Evolutionary conservation across 2,888 invertebrate genomes (phyloP).

Genomic region (Meiosimyza decipiens): DNA sequence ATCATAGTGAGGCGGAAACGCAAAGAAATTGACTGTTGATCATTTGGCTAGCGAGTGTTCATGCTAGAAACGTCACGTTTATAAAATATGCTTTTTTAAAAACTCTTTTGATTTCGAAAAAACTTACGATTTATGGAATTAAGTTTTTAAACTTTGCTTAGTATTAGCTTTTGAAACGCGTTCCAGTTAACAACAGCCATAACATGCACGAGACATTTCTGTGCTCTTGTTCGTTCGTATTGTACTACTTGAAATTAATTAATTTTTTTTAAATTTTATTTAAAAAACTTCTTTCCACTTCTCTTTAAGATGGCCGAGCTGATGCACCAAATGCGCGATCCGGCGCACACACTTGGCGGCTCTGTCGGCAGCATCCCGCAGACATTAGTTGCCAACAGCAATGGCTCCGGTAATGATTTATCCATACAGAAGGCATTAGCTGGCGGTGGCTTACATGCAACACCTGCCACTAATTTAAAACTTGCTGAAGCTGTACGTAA

Average conservation of each 20-base stretch:
- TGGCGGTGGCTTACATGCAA: conserved; percentile 61
- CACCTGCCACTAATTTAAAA: conserved; percentile 65
- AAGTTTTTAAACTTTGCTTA: too few relatives aligned
- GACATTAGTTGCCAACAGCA: conserved; percentile 58
- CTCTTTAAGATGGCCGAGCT: conserved; percentile 65
- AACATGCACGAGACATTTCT: too few relatives aligned
- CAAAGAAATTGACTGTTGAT: conserved; percentile 2
- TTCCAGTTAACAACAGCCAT: too few relatives aligned
- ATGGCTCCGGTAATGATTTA: conserved; percentile 45
- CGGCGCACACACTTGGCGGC: conserved; percentile 65
- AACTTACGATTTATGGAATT: too few relatives aligned
- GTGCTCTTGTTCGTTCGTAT: too few relatives aligned
- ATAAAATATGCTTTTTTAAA: background rate
- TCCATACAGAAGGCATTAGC: conserved; percentile 53
- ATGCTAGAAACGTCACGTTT: background rate
- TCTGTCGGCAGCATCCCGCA: conserved; percentile 67
- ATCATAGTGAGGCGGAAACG: background rate
- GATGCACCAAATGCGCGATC: conserved; percentile 68
- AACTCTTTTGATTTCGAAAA: too few relatives aligned
- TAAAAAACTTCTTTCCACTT: background rate
- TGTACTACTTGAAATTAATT: too few relatives aligned
- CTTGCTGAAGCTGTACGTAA: conserved; percentile 62
- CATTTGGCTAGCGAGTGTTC: conserved; percentile 14
- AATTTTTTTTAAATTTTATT: background rate
- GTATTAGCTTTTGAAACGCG: too few relatives aligned